Evolutionary conservation across 1,140 invertebrate genomes (phyloP).

Genomic region (Megalopta genalis): DNA sequence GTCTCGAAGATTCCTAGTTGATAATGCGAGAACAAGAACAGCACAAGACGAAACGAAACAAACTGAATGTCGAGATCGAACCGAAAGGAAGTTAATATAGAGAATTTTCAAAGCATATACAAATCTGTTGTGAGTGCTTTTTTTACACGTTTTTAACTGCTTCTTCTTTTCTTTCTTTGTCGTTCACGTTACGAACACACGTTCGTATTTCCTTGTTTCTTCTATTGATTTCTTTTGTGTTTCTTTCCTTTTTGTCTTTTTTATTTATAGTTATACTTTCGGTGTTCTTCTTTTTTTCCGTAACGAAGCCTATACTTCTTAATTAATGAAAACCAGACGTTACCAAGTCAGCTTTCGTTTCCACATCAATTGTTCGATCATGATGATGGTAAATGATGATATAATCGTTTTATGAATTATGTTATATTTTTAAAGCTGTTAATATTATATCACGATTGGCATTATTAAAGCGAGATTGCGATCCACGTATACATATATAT

Average conservation of each 20-base stretch:
- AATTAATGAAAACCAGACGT: neutral
- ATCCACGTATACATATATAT: neutral
- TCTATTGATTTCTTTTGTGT: too few species aligned
- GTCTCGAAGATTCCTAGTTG: slow-evolving; percentile 43
- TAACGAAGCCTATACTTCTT: neutral
- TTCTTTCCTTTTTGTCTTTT: neutral
- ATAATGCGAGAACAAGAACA: slow-evolving; percentile 25
- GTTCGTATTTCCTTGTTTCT: too few species aligned
- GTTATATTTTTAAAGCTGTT: slow-evolving; percentile 32
- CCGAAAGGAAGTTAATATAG: slow-evolving; percentile 45
- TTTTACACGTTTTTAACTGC: slow-evolving; percentile 27
- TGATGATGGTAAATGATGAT: neutral
- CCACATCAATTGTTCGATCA: slow-evolving; percentile 6
- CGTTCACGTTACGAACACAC: neutral
- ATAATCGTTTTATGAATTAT: slow-evolving; percentile 14
- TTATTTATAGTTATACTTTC: neutral
- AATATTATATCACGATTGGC: slow-evolving; percentile 9
- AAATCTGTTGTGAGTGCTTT: slow-evolving; percentile 36
- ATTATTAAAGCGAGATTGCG: slow-evolving; percentile 13
- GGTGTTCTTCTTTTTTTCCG: neutral
- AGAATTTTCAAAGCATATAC: slow-evolving; percentile 47
- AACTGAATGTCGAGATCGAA: slow-evolving; percentile 31
- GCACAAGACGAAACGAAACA: neutral
- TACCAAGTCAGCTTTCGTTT: slow-evolving; percentile 14
- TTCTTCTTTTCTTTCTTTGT: slow-evolving; percentile 35